Base-by-base conservation (phyloP, 2,888 invertebrate species). In the Strigamia transsilvanica region DNA sequence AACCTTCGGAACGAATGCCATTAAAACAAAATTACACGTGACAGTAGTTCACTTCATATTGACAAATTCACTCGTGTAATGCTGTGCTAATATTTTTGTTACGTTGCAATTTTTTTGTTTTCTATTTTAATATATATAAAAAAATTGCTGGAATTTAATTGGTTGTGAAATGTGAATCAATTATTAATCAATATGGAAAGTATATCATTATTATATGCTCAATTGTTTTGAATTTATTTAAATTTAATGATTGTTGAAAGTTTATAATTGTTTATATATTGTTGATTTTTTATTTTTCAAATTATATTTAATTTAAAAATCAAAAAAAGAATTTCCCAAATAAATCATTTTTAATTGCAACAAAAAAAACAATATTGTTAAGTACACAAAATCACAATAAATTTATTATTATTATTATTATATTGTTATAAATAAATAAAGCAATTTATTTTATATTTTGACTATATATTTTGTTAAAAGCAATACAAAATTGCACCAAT, bases 301-400 rank as follows among this genome's bases (percentile, higher is more conserved):
- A 15, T 73, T 73, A 1, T 27, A 27, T 73, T 27, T 13, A n/a
- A 32, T 32, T 27, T 32, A 27, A n/a, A 3, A 66, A 27, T 1
- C 61, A 61, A 66, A 66, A 66, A 23, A 23, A 73, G 12, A 73
- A 3, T 3, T 73, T 73, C 27, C 73, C 73, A 73, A 73, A 73
- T 73, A 73, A 32, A 73, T 73, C 12, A 73, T 73, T 56, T 66
- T 73, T 73, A 73, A 73, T 73, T 73, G 73, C 73, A 73, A 73
- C 73, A 32, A 73, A 73, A 73, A 23, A 73, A 2, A 32, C 32
- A 73, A 73, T n/a, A 61, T 61, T 73, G 23, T 73, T 73, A 73
- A 73, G 23, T 73, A 73, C 73, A 73, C n/a, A 73, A 56, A 46
- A 66, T 66, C 61, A 66, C 61, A 66, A 61, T 23, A 5, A 66